Evolutionary conservation across 2,888 invertebrate genomes (phyloP).

Genomic region (Melitaea athalia): DNA sequence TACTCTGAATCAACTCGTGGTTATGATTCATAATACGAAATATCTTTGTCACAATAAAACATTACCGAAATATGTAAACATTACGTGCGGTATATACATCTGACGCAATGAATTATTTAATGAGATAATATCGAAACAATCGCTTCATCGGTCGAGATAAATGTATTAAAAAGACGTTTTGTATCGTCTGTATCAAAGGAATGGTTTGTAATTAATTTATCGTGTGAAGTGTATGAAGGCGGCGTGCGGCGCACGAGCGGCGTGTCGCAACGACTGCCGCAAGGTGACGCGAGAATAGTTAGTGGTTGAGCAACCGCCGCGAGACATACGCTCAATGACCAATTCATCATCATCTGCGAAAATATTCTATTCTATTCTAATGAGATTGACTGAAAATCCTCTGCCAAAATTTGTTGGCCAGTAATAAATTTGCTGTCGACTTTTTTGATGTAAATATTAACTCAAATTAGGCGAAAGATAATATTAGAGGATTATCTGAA

Average conservation of each 20-base stretch:
- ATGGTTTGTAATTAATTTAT: slow-evolving; percentile 2
- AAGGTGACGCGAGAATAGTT: slow-evolving; percentile 63
- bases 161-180: neutral
- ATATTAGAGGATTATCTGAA: too few relatives aligned
- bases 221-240: slow-evolving; percentile 12
- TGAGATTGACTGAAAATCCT: too few relatives aligned
- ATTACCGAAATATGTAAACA: neutral
- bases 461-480: too few relatives aligned
- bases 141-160: slow-evolving; percentile 4
- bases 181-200: slow-evolving; percentile 6
- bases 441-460: too few relatives aligned
- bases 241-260: slow-evolving; percentile 18
- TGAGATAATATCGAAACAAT: slow-evolving; percentile 14
- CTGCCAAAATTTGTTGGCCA: too few relatives aligned
- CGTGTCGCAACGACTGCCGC: slow-evolving; percentile 32
- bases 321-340: slow-evolving; percentile 5
- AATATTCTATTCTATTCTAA: neutral
- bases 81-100: neutral
- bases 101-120: neutral
- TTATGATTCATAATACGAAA: neutral
- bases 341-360: slow-evolving; percentile 5
- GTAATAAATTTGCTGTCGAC: too few relatives aligned
- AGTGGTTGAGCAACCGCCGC: slow-evolving; percentile 50
- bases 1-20: neutral
- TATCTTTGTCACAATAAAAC: neutral